phyloP scores from a whole-genome alignment of 2,113 vertebrate species.

The Vidua macroura region DNA sequence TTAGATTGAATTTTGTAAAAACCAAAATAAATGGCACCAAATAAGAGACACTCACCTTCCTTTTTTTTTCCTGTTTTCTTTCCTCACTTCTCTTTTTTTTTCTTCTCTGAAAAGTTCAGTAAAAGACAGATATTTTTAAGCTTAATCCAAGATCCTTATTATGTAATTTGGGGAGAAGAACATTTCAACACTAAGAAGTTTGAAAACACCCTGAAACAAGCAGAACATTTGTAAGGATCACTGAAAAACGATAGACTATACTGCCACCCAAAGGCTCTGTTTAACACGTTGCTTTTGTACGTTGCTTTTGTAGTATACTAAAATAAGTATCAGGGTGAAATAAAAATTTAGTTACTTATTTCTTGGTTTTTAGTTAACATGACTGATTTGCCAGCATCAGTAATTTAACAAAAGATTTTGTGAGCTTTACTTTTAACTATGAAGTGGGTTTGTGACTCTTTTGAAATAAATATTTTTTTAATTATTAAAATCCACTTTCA shows the following conservation, averaged over 20 bases:
- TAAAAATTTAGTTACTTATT: not conserved
- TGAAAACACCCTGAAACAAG: not conserved
- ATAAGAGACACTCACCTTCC: rapidly evolving
- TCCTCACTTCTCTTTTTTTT: not conserved
- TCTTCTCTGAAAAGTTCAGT: not conserved
- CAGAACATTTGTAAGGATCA: not conserved
- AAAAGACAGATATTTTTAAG: not conserved
- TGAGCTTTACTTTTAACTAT: not conserved
- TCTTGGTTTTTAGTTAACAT: not conserved
- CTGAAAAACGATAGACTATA: not conserved
- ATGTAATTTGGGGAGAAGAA: not conserved
- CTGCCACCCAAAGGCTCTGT: slow-evolving; percentile 24
- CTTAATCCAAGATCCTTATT: not conserved
- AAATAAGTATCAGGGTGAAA: not conserved
- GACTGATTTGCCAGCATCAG: not conserved
- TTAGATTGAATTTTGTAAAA: not conserved
- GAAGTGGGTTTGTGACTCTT: not conserved
- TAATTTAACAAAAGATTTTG: not conserved
- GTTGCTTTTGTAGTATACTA: not conserved
- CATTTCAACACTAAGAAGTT: not conserved
- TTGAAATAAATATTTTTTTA: not conserved
- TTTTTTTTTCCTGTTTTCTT: not conserved
- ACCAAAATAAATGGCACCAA: not conserved
- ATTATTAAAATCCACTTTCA: not conserved
- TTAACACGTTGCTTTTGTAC: not conserved